Evolutionary conservation across 2,888 invertebrate genomes (phyloP), one percentile per base, ranked within the genome.

Genomic region (Agonum fuliginosum): DNA sequence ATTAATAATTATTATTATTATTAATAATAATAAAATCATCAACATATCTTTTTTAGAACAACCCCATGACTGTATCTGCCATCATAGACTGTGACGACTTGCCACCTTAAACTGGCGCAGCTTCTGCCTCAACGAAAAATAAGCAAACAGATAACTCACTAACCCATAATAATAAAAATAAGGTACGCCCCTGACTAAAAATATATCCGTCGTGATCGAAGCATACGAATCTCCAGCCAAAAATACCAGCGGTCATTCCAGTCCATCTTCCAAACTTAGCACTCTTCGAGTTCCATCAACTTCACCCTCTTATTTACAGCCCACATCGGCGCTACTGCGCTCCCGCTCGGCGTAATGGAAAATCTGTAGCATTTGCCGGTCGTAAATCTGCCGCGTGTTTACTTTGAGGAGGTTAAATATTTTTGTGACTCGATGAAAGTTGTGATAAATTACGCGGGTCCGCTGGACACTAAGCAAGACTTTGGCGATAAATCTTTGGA

Each of bases 371-470:
- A 75, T 75, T 67, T 67, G 34, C 48, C 54, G 75, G 6, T 75
- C 75, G 51, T 75, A 75, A 75, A 75, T 75, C 75, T 22, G 30
- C 34, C 20, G 43, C 48, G 46, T 75, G 75, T 75, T 67, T 75
- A 75, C 75, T 67, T 51, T 34, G 48, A 37, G 46, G 34, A 14
- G 67, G 51, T 75, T 73, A 73, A 73, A 73, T 73, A 73, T 73
- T 73, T 71, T 71, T 51, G 46, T 46, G 51, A 71, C 46, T 75
- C 75, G 75, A 67, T 75, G 75, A 75, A 75, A 75, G 48, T 75
- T 75, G 46, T 75, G 75, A 75, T 75, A 75, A 75, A 54, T 54
- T 20, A 19, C 46, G 12, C 0, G 8, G 41, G 67, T 17, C 17
- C 14, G 8, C 46, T 17, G 46, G 46, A 46, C 46, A 12, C 46